Evolutionary conservation across 1,140 invertebrate genomes (phyloP), one percentile per base, ranked within the genome.

Genomic region (Penaeus chinensis): DNA sequence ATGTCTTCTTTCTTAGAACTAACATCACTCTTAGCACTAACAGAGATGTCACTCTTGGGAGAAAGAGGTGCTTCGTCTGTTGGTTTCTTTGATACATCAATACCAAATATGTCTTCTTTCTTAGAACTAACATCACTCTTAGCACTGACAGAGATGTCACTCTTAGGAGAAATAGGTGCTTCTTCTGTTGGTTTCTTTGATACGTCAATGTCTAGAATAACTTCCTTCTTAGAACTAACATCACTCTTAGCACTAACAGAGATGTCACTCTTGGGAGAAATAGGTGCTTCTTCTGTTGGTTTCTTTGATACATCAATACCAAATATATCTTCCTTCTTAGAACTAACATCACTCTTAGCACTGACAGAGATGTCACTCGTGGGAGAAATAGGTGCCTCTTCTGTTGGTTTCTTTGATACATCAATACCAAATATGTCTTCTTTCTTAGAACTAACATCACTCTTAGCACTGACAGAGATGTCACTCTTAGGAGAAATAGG

Each of bases 111-210:
- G 22, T 42, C 47, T 32, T 79, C 77, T 11, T 47, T 79, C 66
- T 60, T 85, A 8, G 20, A 24, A 66, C 76, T 80, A 13, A 85
- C 37, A 27, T 85, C 76, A 85, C 76, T 85, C 84, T 85, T 85
- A 3, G 47, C 47, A 63, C 83, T 84, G 20, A 84, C 60, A 32
- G 54, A 62, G 16, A 84, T 63, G n/a, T 84, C 71, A 42, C 71
- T 84, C 54, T 84, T 77, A 0, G 76, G 76, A 18, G 85, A 74
- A n/a, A 82, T 10, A 7, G 78, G 85, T 0, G 24, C 69, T 37
- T 82, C 32, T 19, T 65, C 81, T 32, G 81, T 82, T 69, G 47
- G 20, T 79, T 37, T 37, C 32, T 79, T 79, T 19, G 77, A 42
- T n/a, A 47, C 37, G 47, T 79, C 77, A 54, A 79, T 1, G 10